Conservation (phyloP, 2,888 invertebrate species). For the Heliconius erato region DNA sequence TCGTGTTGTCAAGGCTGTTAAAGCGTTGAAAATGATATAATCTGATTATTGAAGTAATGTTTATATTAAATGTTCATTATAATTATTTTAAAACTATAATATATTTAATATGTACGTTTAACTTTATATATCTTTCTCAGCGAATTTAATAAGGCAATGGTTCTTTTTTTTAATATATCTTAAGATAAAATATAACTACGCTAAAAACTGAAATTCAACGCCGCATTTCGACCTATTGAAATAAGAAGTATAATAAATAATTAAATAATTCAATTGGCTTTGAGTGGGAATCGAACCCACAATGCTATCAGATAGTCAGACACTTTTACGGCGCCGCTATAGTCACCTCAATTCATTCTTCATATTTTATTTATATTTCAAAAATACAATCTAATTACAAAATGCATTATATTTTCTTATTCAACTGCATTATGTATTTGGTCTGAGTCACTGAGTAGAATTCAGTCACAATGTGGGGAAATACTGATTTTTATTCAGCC, state of each 20-base stretch:
- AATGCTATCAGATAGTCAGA: too few relatives aligned
- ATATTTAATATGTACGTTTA: not conserved
- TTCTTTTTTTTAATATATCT: not conserved
- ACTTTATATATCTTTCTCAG: not conserved
- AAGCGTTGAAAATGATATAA: not conserved
- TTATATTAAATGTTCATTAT: too few relatives aligned
- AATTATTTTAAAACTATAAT: not conserved
- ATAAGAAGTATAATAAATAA: not conserved
- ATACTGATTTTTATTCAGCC: conserved; percentile 21
- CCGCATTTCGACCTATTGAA: not conserved
- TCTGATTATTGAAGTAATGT: not conserved
- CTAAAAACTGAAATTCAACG: not conserved
- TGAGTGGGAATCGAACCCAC: too few relatives aligned
- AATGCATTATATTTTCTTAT: not conserved
- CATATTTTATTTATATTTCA: not conserved
- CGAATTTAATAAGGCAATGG: too few relatives aligned
- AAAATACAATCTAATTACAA: not conserved
- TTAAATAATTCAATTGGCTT: too few relatives aligned
- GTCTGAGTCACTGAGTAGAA: conserved; percentile 26
- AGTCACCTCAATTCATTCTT: not conserved
- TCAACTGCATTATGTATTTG: not conserved
- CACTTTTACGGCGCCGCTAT: too few relatives aligned
- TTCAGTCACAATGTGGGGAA: conserved; percentile 20
- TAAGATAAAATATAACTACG: not conserved
- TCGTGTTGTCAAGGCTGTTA: not conserved